Evolutionary conservation across 2,888 invertebrate genomes (phyloP).

Genomic region (Linnaemya tessellans): DNA sequence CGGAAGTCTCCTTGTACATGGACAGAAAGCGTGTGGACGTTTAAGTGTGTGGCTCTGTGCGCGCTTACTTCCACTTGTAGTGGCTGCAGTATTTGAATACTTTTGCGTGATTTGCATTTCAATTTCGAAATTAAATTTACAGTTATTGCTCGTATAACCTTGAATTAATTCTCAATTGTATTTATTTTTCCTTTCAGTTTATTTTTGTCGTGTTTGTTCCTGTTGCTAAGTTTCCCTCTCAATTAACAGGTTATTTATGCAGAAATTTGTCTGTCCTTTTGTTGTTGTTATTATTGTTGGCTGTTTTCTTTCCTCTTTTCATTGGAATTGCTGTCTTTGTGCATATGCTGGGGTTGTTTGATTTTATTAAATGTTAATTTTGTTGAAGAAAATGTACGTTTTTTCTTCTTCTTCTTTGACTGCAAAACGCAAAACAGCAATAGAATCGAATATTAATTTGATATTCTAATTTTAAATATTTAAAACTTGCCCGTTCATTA

Average conservation of each 20-base stretch:
- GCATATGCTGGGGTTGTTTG: neutral
- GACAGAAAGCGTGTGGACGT: neutral
- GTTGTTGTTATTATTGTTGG: neutral
- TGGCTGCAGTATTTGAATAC: conserved; percentile 4
- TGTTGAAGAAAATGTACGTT: neutral
- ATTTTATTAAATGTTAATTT: conserved; percentile 45
- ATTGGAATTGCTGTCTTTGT: neutral
- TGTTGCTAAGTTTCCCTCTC: conserved; percentile 33
- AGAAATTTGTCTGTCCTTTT: conserved; percentile 40
- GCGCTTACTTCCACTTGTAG: neutral
- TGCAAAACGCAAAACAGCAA: conserved; percentile 2
- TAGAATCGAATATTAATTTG: conserved; percentile 28
- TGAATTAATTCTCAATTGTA: conserved; percentile 57
- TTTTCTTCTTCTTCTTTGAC: neutral
- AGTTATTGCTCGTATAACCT: conserved; percentile 61
- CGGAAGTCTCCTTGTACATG: no score
- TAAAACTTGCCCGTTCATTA: conserved; percentile 23
- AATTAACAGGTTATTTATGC: conserved; percentile 69
- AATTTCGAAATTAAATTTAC: conserved; percentile 61
- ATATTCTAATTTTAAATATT: conserved; percentile 46
- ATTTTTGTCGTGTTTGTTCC: conserved; percentile 3
- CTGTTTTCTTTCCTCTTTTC: neutral
- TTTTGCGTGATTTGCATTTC: conserved; percentile 64
- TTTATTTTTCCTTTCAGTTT: conserved; percentile 19
- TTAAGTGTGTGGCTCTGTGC: neutral